These are phyloP conservation scores for Lordiphosa fenestrarum DNA, from an alignment of 2,888 invertebrate genomes.

Conservation along the genomic window DNA sequence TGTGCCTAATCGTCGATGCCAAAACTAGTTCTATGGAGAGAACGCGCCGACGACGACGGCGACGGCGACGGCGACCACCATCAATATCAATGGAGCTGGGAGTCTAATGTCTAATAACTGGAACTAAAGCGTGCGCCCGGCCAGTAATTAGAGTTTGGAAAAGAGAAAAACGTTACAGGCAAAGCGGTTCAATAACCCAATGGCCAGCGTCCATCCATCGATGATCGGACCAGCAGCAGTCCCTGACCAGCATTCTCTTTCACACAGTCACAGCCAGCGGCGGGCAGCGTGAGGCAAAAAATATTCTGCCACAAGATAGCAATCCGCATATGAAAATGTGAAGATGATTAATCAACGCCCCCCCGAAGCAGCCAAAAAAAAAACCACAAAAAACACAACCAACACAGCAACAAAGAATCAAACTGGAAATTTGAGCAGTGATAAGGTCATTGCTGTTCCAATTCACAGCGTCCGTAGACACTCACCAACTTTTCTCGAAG, in stretches of 20 bases:
- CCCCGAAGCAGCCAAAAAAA: conserved; percentile 22
- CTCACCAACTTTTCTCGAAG: conserved; percentile 30
- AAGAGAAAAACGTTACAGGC: conserved; percentile 44
- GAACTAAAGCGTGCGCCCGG: conserved; percentile 64
- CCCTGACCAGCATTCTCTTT: conserved; percentile 26
- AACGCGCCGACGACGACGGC: conserved; percentile 12
- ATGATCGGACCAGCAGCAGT: background rate
- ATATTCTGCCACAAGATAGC: conserved; percentile 32
- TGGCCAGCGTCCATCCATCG: conserved; percentile 34
- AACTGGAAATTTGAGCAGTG: conserved; percentile 38
- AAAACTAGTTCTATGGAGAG: conserved; percentile 61
- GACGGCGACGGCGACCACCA: conserved; percentile 44
- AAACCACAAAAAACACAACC: background rate
- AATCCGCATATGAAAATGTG: conserved; percentile 40
- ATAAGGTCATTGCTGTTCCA: conserved; percentile 69
- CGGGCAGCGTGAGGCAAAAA: conserved; percentile 19
- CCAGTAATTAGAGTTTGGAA: conserved; percentile 61
- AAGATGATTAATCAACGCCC: conserved; percentile 63
- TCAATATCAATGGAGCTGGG: conserved; percentile 40
- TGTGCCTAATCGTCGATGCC: conserved; percentile 70
- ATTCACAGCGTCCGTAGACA: conserved; percentile 52
- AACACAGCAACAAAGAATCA: background rate
- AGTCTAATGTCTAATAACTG: conserved; percentile 66
- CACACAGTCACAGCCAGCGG: conserved; percentile 24
- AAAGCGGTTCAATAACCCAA: conserved; percentile 33